Evolutionary conservation across 1,140 invertebrate genomes (phyloP).

Genomic region (Euwallacea similis): DNA sequence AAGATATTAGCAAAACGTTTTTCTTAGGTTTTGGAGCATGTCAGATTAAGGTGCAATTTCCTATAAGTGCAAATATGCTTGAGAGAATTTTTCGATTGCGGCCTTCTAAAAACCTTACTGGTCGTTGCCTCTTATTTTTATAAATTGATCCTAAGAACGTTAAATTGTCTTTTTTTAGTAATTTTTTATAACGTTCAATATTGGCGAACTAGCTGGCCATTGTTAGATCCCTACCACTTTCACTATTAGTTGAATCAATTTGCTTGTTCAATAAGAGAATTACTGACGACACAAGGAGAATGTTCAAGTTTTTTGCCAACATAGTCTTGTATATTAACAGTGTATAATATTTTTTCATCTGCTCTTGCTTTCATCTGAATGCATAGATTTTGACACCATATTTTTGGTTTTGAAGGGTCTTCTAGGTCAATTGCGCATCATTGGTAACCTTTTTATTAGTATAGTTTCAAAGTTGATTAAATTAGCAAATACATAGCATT

Average conservation of each 20-base stretch:
- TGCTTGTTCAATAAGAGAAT: slow-evolving; percentile 4
- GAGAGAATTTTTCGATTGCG: not conserved
- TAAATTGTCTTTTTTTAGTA: slow-evolving; percentile 17
- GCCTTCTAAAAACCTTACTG: not conserved
- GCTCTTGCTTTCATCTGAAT: too few relatives aligned
- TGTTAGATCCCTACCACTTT: slow-evolving; percentile 23
- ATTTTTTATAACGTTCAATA: slow-evolving; percentile 7
- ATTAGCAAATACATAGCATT: too few relatives aligned
- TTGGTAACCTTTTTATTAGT: too few relatives aligned
- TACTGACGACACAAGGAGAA: slow-evolving; percentile 30
- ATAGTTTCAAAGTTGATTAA: too few relatives aligned
- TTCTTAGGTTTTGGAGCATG: slow-evolving; percentile 16
- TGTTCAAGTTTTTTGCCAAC: slow-evolving; percentile 44
- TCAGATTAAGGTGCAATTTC: slow-evolving; percentile 4
- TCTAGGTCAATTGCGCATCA: too few relatives aligned
- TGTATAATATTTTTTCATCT: slow-evolving; percentile 46
- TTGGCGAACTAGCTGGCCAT: slow-evolving; percentile 27
- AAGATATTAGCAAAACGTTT: slow-evolving; percentile 11
- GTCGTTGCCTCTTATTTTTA: slow-evolving; percentile 22
- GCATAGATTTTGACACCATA: slow-evolving; percentile 53
- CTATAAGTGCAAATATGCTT: slow-evolving; percentile 16
- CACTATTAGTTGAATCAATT: slow-evolving; percentile 5
- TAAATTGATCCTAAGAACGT: slow-evolving; percentile 12
- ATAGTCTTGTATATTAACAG: slow-evolving; percentile 45
- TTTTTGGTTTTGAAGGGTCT: slow-evolving; percentile 34